Percentiles rank a stretch among this genome's conserved stretches.
Evolutionary conservation across 2,113 vertebrate species (phyloP).

Genomic region (Pollimyrus isidori): DNA sequence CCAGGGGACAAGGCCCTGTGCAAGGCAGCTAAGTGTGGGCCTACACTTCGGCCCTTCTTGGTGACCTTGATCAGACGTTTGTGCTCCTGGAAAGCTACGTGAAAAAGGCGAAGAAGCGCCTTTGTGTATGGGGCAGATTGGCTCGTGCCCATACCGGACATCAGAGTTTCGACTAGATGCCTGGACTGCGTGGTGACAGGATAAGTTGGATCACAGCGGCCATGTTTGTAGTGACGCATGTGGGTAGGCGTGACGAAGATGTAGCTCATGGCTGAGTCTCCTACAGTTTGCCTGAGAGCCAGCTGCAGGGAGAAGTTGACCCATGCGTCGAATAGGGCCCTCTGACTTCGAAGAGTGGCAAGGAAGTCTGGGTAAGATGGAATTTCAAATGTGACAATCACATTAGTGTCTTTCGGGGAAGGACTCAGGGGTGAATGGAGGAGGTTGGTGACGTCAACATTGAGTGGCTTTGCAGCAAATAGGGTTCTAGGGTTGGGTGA

Average conservation of each 20-base stretch:
- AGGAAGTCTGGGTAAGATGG: slow-evolving; percentile 59
- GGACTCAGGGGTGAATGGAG: slow-evolving; percentile 15
- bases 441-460: slow-evolving; percentile 20
- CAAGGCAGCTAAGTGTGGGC: slow-evolving; percentile 59
- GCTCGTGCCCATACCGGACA: slow-evolving; percentile 35
- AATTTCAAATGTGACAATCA: slow-evolving; percentile 59
- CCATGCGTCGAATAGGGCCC: slow-evolving; percentile 64
- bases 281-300: slow-evolving; percentile 56
- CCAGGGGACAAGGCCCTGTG: slow-evolving; percentile 48
- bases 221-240: slow-evolving; percentile 69
- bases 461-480: slow-evolving; percentile 35
- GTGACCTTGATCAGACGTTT: slow-evolving; percentile 60
- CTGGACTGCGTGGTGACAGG: slow-evolving; percentile 50
- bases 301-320: slow-evolving; percentile 67
- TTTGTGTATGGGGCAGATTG: slow-evolving; percentile 33
- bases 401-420: slow-evolving; percentile 35
- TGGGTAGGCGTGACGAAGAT: slow-evolving; percentile 67
- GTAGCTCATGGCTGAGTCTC: slow-evolving; percentile 48
- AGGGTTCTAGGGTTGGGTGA: slow-evolving; percentile 28
- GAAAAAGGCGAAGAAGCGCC: slow-evolving; percentile 52
- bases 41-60: slow-evolving; percentile 58
- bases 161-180: slow-evolving; percentile 47
- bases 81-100: slow-evolving; percentile 58
- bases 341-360: slow-evolving; percentile 52
- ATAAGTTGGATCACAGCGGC: slow-evolving; percentile 68